Base-by-base conservation (phyloP, 1,140 invertebrate species). In the Drosophila serrata region DNA sequence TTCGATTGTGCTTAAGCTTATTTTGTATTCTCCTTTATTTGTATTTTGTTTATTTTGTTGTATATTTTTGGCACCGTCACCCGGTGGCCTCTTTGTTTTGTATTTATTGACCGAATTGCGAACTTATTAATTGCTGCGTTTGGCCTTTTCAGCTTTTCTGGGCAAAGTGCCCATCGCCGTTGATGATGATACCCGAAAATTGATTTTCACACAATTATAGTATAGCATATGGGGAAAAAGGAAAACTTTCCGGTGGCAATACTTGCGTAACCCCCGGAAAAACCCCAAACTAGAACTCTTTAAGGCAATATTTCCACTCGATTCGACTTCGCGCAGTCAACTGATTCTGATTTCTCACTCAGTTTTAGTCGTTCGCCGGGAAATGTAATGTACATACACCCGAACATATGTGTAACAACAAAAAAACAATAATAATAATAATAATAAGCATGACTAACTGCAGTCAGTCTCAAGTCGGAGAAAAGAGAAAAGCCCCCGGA, bases 61-160 rank as follows among this genome's bases (percentile, higher is more conserved):
- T 31, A 81, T 81, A 81, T 81, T 85, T 85, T 82, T 65, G 60
- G 73, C 60, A 49, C 33, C 17, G 64, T 15, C 45, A 51, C 31
- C 35, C 15, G 29, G 13, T 24, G 29, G 57, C 24, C 27, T 56
- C 35, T 40, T 59, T 80, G 57, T 79, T 74, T 81, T 80, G 64
- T 56, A 61, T 77, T 85, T 85, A 85, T 85, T 87, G 78, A 82
- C 55, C 81, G 82, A 86, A 86, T 78, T 78, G 81, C 75, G 82
- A 51, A 75, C 67, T 85, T 86, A 85, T 86, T 85, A 86, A 86
- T 81, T 81, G 74, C 55, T 61, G 60, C 63, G 68, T 59, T 67
- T 17, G 61, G 63, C 9, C 42, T 48, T 37, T 72, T 45, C 33
- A 5, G 19, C 49, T 56, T 61, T 64, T 49, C 15, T 57, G 61